These are phyloP conservation scores for Plutomurus gul DNA, from an alignment of 1,140 invertebrate genomes.

Conservation along the genomic window DNA sequence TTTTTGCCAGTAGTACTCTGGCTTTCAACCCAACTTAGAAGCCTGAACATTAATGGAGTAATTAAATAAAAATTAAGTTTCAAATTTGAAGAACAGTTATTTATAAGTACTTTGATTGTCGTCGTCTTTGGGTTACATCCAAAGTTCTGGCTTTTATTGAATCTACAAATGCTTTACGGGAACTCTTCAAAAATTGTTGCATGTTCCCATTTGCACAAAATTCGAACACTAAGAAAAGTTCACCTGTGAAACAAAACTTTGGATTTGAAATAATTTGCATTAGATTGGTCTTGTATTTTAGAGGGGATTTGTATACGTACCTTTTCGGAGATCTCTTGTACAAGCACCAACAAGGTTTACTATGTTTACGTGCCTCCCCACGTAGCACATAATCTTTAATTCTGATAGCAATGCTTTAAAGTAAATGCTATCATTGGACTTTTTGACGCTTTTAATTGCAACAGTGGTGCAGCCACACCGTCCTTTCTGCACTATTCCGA, in stretches of 20 bases:
- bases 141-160: neutral
- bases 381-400: constrained; percentile 2
- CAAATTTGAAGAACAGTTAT: no score
- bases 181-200: neutral
- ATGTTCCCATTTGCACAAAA: constrained; percentile 17
- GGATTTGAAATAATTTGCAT: no score
- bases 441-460: neutral
- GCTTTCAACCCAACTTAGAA: neutral
- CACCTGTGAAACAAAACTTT: neutral
- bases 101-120: no score
- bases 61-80: no score
- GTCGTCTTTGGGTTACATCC: neutral
- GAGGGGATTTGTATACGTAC: neutral
- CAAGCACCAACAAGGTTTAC: constrained; percentile 11
- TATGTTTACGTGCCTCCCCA: constrained; percentile 1
- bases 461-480: neutral
- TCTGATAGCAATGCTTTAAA: constrained; percentile 9
- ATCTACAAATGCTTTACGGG: neutral
- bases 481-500: neutral
- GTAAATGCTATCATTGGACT: neutral
- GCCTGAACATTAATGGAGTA: neutral
- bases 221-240: neutral
- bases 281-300: neutral
- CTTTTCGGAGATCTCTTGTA: neutral
- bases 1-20: neutral